phyloP scores from a whole-genome alignment of 92 coral and sea anemone species.

The Epizoanthus stellaris region DNA sequence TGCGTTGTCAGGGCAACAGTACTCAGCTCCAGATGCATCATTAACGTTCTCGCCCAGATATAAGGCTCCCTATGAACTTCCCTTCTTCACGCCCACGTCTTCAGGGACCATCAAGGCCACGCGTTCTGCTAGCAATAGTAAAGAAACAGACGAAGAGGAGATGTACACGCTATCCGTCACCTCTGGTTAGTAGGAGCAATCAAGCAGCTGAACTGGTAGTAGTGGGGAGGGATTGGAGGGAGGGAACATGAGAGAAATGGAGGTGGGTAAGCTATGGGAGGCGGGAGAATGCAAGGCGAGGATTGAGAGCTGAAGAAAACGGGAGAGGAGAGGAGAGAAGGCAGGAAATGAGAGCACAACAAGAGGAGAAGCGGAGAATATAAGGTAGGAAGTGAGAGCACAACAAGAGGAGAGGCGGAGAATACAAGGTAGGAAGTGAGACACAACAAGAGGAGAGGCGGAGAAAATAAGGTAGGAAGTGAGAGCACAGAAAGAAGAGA shows the following conservation, averaged over 20 bases:
- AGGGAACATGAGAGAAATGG: background rate
- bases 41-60: conserved; percentile 85
- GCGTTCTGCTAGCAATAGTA: conserved; percentile 40
- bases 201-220: background rate
- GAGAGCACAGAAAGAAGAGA: too few relatives aligned
- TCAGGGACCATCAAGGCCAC: conserved; percentile 75
- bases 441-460: too few relatives aligned
- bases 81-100: conserved; percentile 88
- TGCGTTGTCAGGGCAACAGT: conserved; percentile 89
- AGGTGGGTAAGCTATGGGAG: too few relatives aligned
- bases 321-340: too few relatives aligned
- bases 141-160: conserved; percentile 61
- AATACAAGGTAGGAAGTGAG: too few relatives aligned
- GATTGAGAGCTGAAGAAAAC: too few relatives aligned
- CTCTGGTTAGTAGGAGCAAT: conserved; percentile 57
- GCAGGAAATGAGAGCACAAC: too few relatives aligned
- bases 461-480: too few relatives aligned
- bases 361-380: too few relatives aligned
- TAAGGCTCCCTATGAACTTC: conserved; percentile 73
- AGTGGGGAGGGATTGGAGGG: background rate
- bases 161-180: conserved; percentile 79
- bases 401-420: too few relatives aligned
- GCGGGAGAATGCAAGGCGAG: too few relatives aligned
- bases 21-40: conserved; percentile 75
- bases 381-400: too few relatives aligned